A percentile compares a stretch with the other conserved stretches of the same genome.
phyloP scores from a whole-genome alignment of 2,797 vertebrate genomes.

The Leontocebus nigricollis region DNA sequence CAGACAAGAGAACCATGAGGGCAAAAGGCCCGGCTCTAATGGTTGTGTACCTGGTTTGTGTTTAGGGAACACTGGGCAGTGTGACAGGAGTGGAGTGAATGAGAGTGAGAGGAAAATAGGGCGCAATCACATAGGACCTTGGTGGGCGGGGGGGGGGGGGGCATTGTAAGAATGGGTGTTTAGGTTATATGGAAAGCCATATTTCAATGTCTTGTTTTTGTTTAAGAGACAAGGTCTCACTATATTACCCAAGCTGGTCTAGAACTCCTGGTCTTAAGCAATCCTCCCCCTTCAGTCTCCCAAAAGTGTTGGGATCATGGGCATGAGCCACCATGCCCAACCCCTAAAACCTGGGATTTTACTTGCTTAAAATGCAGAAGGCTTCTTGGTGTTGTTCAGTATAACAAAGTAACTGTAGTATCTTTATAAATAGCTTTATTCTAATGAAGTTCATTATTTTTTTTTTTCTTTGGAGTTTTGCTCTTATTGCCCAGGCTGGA shows the following conservation, averaged over 20 bases:
- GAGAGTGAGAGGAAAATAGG: background rate
- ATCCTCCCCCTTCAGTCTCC: background rate
- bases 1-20: background rate
- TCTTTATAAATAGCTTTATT: background rate
- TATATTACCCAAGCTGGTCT: background rate
- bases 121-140: background rate
- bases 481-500: background rate
- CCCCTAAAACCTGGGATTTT: background rate
- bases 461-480: background rate
- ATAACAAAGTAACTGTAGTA: background rate
- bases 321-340: background rate
- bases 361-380: background rate
- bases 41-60: background rate
- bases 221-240: background rate
- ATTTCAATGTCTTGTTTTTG: constrained; percentile 6
- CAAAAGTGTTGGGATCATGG: background rate
- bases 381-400: background rate
- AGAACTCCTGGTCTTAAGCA: background rate
- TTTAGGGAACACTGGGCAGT: background rate
- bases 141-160: fast-evolving
- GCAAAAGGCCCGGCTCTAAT: background rate
- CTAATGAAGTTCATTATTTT: background rate
- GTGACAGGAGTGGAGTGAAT: background rate
- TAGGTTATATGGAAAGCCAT: background rate
- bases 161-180: background rate